Evolutionary conservation across 2,888 invertebrate genomes (phyloP), one percentile per base, ranked within the genome.

Genomic region (Metellina segmentata): DNA sequence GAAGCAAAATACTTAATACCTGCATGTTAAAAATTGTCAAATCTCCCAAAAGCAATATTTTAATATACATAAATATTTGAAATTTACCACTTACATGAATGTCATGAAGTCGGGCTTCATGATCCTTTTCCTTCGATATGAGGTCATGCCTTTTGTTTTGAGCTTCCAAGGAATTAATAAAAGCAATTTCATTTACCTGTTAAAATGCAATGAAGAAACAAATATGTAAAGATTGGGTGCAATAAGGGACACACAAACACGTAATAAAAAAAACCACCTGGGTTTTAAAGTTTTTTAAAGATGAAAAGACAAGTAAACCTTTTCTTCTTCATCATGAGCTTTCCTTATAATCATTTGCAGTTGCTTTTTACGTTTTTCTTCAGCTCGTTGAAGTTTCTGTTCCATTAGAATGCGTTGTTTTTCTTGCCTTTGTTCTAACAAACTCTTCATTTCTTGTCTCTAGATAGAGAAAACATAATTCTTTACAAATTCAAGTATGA

Each of bases 321-420:
- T 99, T 91, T 98, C 98, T 94, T 99, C 99, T 94, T 99, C 99
- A 94, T 99, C 99, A 94, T 99, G 99, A 0, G 99, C 99, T 95
- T 99, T 99, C 93, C 97, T 96, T 0, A 98, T 97, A 93, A 98
- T 98, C 89, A 95, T 94, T 93, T 95, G 95, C 48, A 96, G 94
- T 93, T 95, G 94, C 96, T 97, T 95, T 96, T 97, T 97, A 34
- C 99, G 96, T 94, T 99, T 99, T 94, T 98, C 98, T 20, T 98
- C 98, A 0, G 99, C 99, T 92, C 97, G 96, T 93, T 95, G 94
- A 94, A 96, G 95, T 93, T 96, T 95, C 83, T 94, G 94, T 92
- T 95, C 95, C 93, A 96, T 95, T 16, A 95, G 94, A 11, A 94
- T 94, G 74, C 95, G 94, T 93, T 95, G 95, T 94, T 98, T 97